Percentiles rank a stretch among this genome's conserved stretches.
These are phyloP conservation scores for Sebastes taczanowskii DNA, from an alignment of 2,797 vertebrate species.

Conservation along the genomic window DNA sequence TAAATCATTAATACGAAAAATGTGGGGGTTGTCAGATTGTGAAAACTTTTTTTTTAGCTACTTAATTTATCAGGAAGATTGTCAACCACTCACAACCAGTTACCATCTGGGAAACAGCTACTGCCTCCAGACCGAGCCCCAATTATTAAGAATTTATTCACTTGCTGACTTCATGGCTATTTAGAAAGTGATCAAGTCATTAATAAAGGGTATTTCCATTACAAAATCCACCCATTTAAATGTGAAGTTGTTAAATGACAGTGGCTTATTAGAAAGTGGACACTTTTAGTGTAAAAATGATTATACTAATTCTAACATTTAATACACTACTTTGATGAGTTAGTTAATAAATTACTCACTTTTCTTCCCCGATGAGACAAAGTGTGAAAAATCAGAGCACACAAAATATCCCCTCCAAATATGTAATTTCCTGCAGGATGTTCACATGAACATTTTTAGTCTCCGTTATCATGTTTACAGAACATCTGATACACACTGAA, in stretches of 20 bases:
- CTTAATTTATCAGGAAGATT: background rate
- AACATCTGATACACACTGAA: background rate
- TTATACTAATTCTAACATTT: background rate
- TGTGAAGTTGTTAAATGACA: background rate
- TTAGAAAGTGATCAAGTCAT: background rate
- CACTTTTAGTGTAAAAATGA: background rate
- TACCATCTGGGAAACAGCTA: background rate
- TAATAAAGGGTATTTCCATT: background rate
- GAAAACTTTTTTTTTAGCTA: background rate
- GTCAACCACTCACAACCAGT: background rate
- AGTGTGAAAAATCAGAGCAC: background rate
- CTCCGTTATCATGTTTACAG: background rate
- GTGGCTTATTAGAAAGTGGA: background rate
- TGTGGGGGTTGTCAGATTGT: background rate
- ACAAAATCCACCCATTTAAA: background rate
- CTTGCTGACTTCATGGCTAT: background rate
- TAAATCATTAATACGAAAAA: background rate
- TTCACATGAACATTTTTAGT: background rate
- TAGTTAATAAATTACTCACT: background rate
- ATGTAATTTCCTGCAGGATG: background rate
- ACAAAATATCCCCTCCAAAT: background rate
- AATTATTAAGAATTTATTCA: background rate
- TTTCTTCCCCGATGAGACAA: background rate
- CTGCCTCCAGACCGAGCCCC: background rate
- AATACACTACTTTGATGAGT: background rate